phyloP scores from a whole-genome alignment of 2,888 invertebrate species.

The Marasmarcha lunaedactyla region DNA sequence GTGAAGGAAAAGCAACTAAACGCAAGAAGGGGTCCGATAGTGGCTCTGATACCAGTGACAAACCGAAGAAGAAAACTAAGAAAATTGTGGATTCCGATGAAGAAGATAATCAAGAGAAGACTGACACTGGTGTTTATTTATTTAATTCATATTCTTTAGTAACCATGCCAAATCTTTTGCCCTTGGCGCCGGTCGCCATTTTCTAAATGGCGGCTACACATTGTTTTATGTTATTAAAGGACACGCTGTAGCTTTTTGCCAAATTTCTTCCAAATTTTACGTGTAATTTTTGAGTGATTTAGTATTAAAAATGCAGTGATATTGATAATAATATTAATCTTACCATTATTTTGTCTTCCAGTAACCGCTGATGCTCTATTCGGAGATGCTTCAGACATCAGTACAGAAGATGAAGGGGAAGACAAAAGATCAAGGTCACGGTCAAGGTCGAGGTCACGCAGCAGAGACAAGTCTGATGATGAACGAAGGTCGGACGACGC shows the following conservation, averaged over 20 bases:
- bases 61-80: slow-evolving; percentile 63
- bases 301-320: no score
- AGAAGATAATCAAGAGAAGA: slow-evolving; percentile 51
- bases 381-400: slow-evolving; percentile 94
- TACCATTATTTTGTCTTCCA: no score
- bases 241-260: no score
- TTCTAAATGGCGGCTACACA: no score
- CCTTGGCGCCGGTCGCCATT: no score
- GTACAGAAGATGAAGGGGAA: slow-evolving; percentile 77
- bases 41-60: slow-evolving; percentile 50
- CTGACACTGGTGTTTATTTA: slow-evolving; percentile 38
- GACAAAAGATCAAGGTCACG: slow-evolving; percentile 23
- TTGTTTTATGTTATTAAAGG: no score
- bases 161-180: no score
- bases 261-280: no score
- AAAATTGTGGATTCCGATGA: slow-evolving; percentile 78
- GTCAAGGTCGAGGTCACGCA: slow-evolving; percentile 26
- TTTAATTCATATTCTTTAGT: no score
- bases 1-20: slow-evolving; percentile 35
- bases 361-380: slow-evolving; percentile 88
- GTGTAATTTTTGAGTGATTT: no score
- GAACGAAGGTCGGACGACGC: slow-evolving; percentile 59
- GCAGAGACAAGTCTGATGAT: slow-evolving; percentile 36
- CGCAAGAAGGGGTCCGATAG: slow-evolving; percentile 57
- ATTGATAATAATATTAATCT: no score